These are phyloP conservation scores for Hyposoter didymator DNA, from an alignment of 2,888 invertebrate species.

Conservation along the genomic window DNA sequence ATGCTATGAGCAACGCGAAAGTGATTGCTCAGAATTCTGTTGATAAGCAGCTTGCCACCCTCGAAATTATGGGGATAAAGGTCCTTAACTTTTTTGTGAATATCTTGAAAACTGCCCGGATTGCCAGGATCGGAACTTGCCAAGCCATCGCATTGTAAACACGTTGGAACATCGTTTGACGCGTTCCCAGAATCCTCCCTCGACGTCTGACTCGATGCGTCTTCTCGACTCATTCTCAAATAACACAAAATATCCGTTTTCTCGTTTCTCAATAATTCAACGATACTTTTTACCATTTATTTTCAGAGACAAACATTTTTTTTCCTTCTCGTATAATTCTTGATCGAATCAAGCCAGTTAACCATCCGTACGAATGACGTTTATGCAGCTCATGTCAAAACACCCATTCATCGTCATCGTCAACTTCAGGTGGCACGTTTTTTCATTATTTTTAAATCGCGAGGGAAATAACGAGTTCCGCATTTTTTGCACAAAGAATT, in stretches of 20 bases:
- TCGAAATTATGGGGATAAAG: slow-evolving; percentile 81
- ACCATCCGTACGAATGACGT: slow-evolving; percentile 6
- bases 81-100: slow-evolving; percentile 80
- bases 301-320: background rate
- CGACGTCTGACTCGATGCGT: slow-evolving; percentile 69
- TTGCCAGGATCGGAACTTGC: slow-evolving; percentile 77
- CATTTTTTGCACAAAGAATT: too few relatives aligned
- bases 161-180: slow-evolving; percentile 63
- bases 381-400: slow-evolving; percentile 6
- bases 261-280: background rate
- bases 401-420: background rate
- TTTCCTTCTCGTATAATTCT: background rate
- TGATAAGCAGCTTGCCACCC: slow-evolving; percentile 76
- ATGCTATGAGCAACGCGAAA: slow-evolving; percentile 78
- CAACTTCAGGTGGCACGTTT: slow-evolving; percentile 9
- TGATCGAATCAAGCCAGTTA: background rate
- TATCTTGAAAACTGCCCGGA: slow-evolving; percentile 81
- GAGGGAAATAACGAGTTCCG: too few relatives aligned
- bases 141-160: slow-evolving; percentile 72
- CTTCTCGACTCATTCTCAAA: slow-evolving; percentile 73
- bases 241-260: background rate
- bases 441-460: background rate
- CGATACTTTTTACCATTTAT: background rate
- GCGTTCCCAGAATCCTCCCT: slow-evolving; percentile 6
- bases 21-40: slow-evolving; percentile 77